Percentiles rank a stretch among this genome's conserved stretches.
Conservation (phyloP, 2,888 invertebrate species). For the Oscheius myriophilus region DNA sequence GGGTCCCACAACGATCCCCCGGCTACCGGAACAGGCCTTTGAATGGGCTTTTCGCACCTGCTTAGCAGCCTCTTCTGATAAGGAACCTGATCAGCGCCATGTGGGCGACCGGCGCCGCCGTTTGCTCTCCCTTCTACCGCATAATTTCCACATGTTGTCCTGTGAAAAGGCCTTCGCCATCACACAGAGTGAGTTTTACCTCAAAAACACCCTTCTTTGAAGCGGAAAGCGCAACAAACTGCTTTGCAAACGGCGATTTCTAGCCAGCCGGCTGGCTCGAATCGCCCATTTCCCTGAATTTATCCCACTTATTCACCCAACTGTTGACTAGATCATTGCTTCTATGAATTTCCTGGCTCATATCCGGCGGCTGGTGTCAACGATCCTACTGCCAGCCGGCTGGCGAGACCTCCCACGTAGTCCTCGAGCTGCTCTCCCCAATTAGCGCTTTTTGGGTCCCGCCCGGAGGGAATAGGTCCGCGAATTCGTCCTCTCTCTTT, state of each 20-base stretch:
- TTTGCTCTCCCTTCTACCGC: conserved; percentile 57
- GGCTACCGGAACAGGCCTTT: too few species aligned
- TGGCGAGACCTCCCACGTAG: too few species aligned
- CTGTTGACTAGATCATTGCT: too few species aligned
- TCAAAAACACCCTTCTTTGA: not conserved
- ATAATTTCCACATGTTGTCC: conserved; percentile 57
- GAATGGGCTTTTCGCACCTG: not conserved
- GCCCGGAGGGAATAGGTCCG: too few species aligned
- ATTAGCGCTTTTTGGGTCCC: too few species aligned
- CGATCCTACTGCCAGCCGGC: too few species aligned
- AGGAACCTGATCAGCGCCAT: conserved; percentile 32
- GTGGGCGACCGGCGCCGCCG: conserved; percentile 57
- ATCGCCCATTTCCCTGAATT: conserved; percentile 1
- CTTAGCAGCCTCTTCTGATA: conserved; percentile 17
- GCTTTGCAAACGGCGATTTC: not conserved
- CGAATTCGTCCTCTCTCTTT: too few species aligned
- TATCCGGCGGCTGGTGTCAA: too few species aligned
- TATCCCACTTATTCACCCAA: too few species aligned
- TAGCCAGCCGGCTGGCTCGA: conserved; percentile 31
- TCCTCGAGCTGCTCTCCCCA: too few species aligned
- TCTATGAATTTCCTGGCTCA: too few species aligned
- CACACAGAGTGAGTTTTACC: conserved; percentile 4
- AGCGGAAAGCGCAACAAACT: not conserved
- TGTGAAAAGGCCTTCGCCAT: conserved; percentile 39
- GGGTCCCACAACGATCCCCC: not conserved